Base-by-base conservation (phyloP, 2,797 vertebrate genomes). In the Oreonectes daqikongensis region DNA sequence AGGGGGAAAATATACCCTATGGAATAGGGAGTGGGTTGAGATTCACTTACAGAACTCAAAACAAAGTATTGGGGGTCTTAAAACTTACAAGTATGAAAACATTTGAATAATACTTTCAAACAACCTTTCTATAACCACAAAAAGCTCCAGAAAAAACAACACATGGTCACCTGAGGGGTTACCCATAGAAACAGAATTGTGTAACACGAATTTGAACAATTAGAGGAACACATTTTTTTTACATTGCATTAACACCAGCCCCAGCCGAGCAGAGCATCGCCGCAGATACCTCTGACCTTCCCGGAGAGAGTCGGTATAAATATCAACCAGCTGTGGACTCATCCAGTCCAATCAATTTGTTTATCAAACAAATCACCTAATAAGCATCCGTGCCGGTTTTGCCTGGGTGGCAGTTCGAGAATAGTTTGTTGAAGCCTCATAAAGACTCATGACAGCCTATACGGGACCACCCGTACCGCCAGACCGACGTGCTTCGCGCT, bases 321-420 rank as follows among this genome's bases (percentile, higher is more conserved):
- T 79, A 32, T 69, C 64, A 48, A 32, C 32, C 82, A 83, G 84
- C 79, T 81, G 79, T 78, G 59, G 50, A 64, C 60, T 80, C 28
- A 61, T 83, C 68, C 76, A 65, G 67, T 88, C 90, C 89, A 93
- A 93, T 93, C 91, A 93, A 90, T 91, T 89, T 93, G 91, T 93
- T 93, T 93, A 91, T 91, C 87, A 92, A 92, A 92, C 89, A 89
- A 89, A 84, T 90, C 90, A 90, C 90, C 91, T 92, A 92, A 92
- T 92, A 90, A 91, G 89, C 88, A 89, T 91, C 90, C 90, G 86
- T 90, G 46, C 18, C 52, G 85, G 69, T 74, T 90, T 80, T 82
- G 81, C 90, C 89, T 90, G 88, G 91, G 89, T 90, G 88, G 90
- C 87, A 89, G 90, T 90, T 89, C 53, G 52, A 79, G 77, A 91